Evolutionary conservation across 1,140 invertebrate species (phyloP).

Genomic region (Drosophila chauvacae): DNA sequence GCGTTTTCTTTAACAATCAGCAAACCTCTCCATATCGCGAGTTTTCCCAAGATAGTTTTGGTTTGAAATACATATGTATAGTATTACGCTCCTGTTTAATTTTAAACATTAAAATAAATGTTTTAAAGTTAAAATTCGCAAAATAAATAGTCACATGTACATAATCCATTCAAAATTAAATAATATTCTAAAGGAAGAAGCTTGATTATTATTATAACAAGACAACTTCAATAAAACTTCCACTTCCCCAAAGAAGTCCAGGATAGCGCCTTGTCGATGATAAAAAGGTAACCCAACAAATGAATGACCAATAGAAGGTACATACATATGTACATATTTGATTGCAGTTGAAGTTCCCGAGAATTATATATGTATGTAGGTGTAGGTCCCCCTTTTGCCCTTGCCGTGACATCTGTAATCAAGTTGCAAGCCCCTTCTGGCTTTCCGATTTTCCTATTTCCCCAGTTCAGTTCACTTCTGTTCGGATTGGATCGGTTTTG

Average conservation of each 20-base stretch:
- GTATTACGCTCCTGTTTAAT: not conserved
- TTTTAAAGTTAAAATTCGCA: no score
- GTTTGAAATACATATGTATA: not conserved
- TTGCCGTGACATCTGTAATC: conserved; percentile 27
- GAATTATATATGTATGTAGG: not conserved
- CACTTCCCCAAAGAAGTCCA: not conserved
- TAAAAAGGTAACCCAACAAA: not conserved
- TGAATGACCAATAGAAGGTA: conserved; percentile 4
- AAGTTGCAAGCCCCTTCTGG: conserved; percentile 5
- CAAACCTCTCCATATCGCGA: not conserved
- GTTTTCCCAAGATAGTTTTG: not conserved
- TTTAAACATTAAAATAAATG: not conserved
- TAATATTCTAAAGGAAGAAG: not conserved
- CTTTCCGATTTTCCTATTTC: conserved; percentile 7
- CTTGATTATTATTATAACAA: not conserved
- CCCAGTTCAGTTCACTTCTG: not conserved
- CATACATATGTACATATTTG: conserved; percentile 1
- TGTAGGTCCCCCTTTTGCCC: conserved; percentile 18
- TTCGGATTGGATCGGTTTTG: conserved; percentile 1
- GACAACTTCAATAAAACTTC: not conserved
- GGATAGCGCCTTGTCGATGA: not conserved
- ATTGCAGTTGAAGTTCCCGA: not conserved
- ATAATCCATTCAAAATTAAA: not conserved
- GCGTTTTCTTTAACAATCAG: conserved; percentile 12
- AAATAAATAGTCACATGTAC: no score